These are phyloP conservation scores for Cossypha niveicapilla DNA, from an alignment of 2,797 vertebrate genomes.

Conservation along the genomic window DNA sequence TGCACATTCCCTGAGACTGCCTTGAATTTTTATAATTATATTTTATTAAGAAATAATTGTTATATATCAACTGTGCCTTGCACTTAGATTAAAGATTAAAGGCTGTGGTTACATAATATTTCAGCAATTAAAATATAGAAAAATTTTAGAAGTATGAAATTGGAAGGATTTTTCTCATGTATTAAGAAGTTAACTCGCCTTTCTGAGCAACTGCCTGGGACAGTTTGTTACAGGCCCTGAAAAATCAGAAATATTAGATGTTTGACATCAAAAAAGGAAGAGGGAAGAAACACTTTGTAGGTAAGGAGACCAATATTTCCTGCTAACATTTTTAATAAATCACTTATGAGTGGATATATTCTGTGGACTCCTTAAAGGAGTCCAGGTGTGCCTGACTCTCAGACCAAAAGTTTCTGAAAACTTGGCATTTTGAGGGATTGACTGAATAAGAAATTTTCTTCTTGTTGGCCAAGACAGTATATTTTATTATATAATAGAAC, in stretches of 20 bases:
- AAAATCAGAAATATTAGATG: neutral
- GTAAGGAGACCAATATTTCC: neutral
- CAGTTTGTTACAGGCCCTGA: neutral
- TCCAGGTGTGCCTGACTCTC: neutral
- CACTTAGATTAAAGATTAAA: neutral
- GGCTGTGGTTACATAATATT: neutral
- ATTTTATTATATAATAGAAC: neutral
- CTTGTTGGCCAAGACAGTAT: neutral
- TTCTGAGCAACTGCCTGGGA: neutral
- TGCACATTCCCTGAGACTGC: neutral
- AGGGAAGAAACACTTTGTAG: neutral
- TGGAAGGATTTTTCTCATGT: neutral
- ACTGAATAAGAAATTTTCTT: neutral
- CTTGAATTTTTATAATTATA: neutral
- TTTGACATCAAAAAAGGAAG: neutral
- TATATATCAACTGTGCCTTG: neutral
- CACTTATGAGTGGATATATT: neutral
- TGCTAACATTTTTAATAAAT: neutral
- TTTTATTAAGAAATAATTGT: slow-evolving; percentile 41
- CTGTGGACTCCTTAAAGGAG: neutral
- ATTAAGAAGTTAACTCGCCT: neutral
- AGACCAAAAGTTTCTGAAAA: neutral
- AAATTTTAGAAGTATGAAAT: neutral
- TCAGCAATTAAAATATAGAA: neutral
- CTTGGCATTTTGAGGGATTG: neutral